Conservation (phyloP, 2,888 invertebrate genomes). For the Rhopalosiphum nymphaeae region DNA sequence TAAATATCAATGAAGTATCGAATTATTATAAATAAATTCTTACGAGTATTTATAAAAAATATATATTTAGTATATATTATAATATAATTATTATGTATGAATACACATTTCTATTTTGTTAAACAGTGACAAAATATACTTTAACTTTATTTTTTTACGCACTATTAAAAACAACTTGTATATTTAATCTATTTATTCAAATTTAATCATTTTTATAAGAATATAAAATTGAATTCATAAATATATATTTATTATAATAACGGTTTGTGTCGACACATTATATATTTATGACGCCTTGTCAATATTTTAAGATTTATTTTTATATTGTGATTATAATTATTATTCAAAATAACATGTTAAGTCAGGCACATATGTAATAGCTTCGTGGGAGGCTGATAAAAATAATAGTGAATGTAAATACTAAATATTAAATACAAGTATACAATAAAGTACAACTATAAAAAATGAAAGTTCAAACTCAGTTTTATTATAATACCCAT, state of each 20-base stretch:
- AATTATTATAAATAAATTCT: slow-evolving; percentile 11
- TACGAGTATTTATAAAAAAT: not conserved
- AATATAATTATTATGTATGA: not conserved
- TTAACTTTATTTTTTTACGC: not conserved
- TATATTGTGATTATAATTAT: not conserved
- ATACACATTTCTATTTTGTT: not conserved
- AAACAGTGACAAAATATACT: not conserved
- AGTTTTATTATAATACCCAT: not conserved
- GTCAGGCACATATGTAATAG: not conserved
- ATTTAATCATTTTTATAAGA: not conserved
- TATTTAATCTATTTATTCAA: not conserved
- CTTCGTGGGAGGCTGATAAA: not conserved
- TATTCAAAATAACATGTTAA: not conserved
- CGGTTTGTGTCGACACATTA: not conserved
- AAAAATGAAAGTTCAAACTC: not conserved
- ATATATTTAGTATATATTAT: too few species aligned
- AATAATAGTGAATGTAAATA: not conserved
- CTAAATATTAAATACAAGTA: not conserved
- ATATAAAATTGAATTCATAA: not conserved
- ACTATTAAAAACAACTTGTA: not conserved
- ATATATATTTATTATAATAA: not conserved
- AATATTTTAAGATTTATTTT: not conserved
- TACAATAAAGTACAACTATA: not conserved
- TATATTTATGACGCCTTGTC: not conserved
- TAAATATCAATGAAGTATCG: slow-evolving; percentile 6